Conservation (phyloP, 2,888 invertebrate genomes). For the Isoperla grammatica region DNA sequence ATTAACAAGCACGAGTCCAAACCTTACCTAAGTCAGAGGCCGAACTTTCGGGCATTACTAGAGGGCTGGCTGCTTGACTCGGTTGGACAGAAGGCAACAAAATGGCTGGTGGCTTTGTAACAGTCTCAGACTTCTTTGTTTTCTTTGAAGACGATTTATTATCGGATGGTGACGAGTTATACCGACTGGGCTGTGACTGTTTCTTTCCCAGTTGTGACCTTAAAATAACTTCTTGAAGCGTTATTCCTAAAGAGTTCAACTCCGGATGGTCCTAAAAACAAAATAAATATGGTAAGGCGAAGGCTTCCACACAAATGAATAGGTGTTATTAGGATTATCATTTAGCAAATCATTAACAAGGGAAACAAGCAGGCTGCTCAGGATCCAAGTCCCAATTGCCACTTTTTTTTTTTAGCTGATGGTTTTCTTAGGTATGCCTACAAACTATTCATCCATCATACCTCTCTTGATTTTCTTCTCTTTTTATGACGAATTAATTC, state of each 20-base stretch:
- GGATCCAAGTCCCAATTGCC: no score
- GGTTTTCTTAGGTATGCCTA: no score
- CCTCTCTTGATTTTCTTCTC: slow-evolving; percentile 63
- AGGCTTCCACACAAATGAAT: slow-evolving; percentile 11
- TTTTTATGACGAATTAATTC: slow-evolving; percentile 66
- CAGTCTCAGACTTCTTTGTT: no score
- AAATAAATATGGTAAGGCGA: slow-evolving; percentile 8
- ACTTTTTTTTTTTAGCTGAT: no score
- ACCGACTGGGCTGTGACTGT: no score
- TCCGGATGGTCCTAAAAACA: slow-evolving; percentile 61
- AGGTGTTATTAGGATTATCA: not conserved
- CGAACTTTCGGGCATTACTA: not conserved
- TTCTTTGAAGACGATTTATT: no score
- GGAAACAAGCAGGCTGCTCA: no score
- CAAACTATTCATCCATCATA: slow-evolving; percentile 42
- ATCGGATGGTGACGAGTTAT: no score
- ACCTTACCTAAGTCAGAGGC: not conserved
- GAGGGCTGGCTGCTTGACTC: not conserved
- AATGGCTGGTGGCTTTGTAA: not conserved
- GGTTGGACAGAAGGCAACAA: not conserved
- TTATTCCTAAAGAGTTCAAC: slow-evolving; percentile 68
- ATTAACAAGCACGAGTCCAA: no score
- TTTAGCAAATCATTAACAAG: no score
- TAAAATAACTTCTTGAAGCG: slow-evolving; percentile 61
- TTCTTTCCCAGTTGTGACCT: slow-evolving; percentile 41